A percentile compares a stretch with the other conserved stretches of the same genome.
These are phyloP conservation scores for Serinus canaria DNA, from an alignment of 2,113 vertebrate species.

Conservation along the genomic window DNA sequence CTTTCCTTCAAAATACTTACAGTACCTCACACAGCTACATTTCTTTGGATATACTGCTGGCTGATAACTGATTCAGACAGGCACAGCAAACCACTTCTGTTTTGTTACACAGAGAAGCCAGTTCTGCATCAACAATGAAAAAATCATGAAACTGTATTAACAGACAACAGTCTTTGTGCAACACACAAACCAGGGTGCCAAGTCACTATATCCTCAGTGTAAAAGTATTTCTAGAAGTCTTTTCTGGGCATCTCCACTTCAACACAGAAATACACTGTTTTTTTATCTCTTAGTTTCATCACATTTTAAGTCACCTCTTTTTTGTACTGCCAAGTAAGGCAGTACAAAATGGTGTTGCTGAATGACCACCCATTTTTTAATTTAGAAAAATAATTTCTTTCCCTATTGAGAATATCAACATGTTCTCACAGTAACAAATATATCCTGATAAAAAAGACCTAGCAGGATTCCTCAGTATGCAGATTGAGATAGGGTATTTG, in stretches of 20 bases:
- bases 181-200: slow-evolving; percentile 53
- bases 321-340: slow-evolving; percentile 44
- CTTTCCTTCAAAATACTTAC: slow-evolving; percentile 60
- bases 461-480: slow-evolving; percentile 1
- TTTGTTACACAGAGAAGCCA: slow-evolving; percentile 52
- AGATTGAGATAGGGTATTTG: slow-evolving; percentile 25
- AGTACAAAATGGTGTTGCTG: slow-evolving; percentile 27
- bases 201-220: slow-evolving; percentile 9
- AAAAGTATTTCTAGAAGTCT: slow-evolving; percentile 41
- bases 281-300: not conserved
- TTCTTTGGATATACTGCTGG: slow-evolving; percentile 48
- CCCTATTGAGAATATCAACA: not conserved
- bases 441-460: slow-evolving; percentile 37
- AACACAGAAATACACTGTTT: slow-evolving; percentile 7
- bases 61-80: slow-evolving; percentile 38
- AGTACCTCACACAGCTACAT: slow-evolving; percentile 19
- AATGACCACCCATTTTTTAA: slow-evolving; percentile 16
- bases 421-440: slow-evolving; percentile 24
- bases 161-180: slow-evolving; percentile 62
- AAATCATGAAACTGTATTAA: slow-evolving; percentile 61
- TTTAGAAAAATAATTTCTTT: slow-evolving; percentile 33
- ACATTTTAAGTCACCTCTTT: slow-evolving; percentile 1
- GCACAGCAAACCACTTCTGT: slow-evolving; percentile 28
- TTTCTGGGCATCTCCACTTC: slow-evolving; percentile 6
- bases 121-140: slow-evolving; percentile 32